Evolutionary conservation across 2,113 vertebrate genomes (phyloP), one percentile per base, ranked within the genome.

Genomic region (Hirundichthys speculiger): DNA sequence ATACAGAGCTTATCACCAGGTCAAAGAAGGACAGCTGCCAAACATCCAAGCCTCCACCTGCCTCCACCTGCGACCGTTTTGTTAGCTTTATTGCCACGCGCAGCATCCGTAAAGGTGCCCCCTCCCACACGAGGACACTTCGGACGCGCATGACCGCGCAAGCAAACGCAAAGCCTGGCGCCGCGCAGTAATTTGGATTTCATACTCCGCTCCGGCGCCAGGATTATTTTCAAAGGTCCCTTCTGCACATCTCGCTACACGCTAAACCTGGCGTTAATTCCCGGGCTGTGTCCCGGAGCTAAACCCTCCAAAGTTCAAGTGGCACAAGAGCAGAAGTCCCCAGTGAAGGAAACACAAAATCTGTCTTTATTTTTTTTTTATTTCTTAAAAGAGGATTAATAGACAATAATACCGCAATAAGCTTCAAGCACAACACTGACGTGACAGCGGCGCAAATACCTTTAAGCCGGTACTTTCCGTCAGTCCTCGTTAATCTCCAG

Each of bases 81-180:
- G 6, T 45, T 45, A 53, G 50, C 61, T 73, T 75, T 65, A 65
- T 77, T 53, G 20, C 59, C 18, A 66, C 69, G 42, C 2, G 27
- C 68, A 73, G 72, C 55, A 47, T 19, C 65, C 52, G 34, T 30
- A 65, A 83, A 83, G 72, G 69, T 55, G 49, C 24, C 46, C 40
- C 42, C 49, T 60, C 62, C 22, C 62, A 42, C 18, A 21, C 55
- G 30, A 79, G 62, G 67, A 15, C 45, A 55, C 22, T 46, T 34
- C 30, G 11, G 11, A 34, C 30, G 11, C 30, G 7, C 30, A 34
- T n/a, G n/a, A 34, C 5, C 30, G 11, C 30, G 11, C 30, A 34
- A 34, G 8, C 27, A 27, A 27, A 34, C 30, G 11, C 30, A n/a
- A n/a, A n/a, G n/a, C n/a, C n/a, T n/a, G n/a, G n/a, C n/a, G n/a